Evolutionary conservation across 2,888 invertebrate genomes (phyloP).

Genomic region (Limenitis arthemis): DNA sequence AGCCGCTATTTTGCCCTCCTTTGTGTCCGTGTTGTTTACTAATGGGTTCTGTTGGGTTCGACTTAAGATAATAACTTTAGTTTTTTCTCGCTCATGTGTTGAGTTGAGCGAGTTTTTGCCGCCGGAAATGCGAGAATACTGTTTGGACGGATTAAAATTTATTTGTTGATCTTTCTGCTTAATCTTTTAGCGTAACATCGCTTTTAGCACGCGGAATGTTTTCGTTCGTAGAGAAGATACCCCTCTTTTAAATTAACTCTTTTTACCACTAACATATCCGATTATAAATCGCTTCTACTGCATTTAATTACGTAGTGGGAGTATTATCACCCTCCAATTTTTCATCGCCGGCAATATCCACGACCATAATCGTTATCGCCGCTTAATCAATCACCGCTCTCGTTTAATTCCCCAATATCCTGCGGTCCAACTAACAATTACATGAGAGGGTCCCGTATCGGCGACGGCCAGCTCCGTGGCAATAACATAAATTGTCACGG

Average conservation of each 20-base stretch:
- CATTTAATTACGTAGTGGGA: slow-evolving; percentile 32
- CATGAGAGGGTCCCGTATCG: slow-evolving; percentile 63
- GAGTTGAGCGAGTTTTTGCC: slow-evolving; percentile 53
- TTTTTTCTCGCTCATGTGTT: slow-evolving; percentile 68
- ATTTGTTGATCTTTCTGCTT: slow-evolving; percentile 65
- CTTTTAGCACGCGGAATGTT: slow-evolving; percentile 35
- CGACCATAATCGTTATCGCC: slow-evolving; percentile 54
- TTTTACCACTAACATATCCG: slow-evolving; percentile 34
- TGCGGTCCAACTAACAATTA: slow-evolving; percentile 68
- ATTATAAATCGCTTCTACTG: slow-evolving; percentile 34
- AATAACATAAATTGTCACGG: slow-evolving; percentile 70
- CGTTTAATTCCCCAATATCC: slow-evolving; percentile 68
- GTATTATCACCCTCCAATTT: slow-evolving; percentile 37
- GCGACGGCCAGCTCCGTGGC: slow-evolving; percentile 53
- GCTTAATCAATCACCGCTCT: slow-evolving; percentile 64
- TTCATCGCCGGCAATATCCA: slow-evolving; percentile 47
- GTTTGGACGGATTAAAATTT: slow-evolving; percentile 64
- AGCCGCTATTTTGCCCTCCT: slow-evolving; percentile 67
- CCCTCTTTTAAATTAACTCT: slow-evolving; percentile 42
- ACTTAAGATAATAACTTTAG: slow-evolving; percentile 70
- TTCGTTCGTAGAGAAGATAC: slow-evolving; percentile 34
- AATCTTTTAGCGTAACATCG: slow-evolving; percentile 51
- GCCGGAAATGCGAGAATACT: slow-evolving; percentile 66
- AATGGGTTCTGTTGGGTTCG: slow-evolving; percentile 71
- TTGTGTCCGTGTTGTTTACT: slow-evolving; percentile 71